Base-by-base conservation (phyloP, 2,888 invertebrate genomes). In the Drosophila longiperda region DNA sequence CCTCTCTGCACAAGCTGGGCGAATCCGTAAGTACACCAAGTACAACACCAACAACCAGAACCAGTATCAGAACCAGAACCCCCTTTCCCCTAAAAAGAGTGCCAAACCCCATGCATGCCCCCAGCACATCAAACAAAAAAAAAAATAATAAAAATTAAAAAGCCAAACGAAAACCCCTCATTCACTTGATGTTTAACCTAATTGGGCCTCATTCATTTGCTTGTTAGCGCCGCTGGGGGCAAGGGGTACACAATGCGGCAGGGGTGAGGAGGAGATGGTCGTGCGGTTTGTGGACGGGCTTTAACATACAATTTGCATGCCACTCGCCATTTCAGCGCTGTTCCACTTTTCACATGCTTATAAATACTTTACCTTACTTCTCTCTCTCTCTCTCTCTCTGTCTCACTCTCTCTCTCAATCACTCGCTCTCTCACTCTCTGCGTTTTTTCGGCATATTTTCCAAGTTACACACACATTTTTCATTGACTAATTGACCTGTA, bases 1-100 rank as follows among this genome's bases (percentile, higher is more conserved):
- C 93, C 84, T 93, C 93, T 80, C 89, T 93, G 78, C 92, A 93
- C 86, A 93, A 93, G 89, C 88, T 93, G 73, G 88, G 91, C 82
- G 93, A 93, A 89, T 92, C 93, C 89, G 93, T 93, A 93, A 92
- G 92, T 92, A 91, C 90, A 71, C 80, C 71, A 75, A 77, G 82
- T 80, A 73, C 73, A 73, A 54, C 70, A 59, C 45, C 58, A 49
- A 60, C 69, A 70, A 66, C 59, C 45, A 45, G 45, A 20, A 63
- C 53, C 54, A 54, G 26, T 26, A 26, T 2, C 26, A 26, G 64
- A 38, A 53, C 45, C 26, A 26, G 26, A 26, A 26, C 26, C 40
- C 53, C 40, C 59, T 33, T 36, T 20, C 54, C 59, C 57, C 29
- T 15, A 36, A 36, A 45, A 40, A 57, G 26, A 54, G 58, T 65